Evolutionary conservation across 2,888 invertebrate species (phyloP).

Genomic region (Urechis unicinctus): DNA sequence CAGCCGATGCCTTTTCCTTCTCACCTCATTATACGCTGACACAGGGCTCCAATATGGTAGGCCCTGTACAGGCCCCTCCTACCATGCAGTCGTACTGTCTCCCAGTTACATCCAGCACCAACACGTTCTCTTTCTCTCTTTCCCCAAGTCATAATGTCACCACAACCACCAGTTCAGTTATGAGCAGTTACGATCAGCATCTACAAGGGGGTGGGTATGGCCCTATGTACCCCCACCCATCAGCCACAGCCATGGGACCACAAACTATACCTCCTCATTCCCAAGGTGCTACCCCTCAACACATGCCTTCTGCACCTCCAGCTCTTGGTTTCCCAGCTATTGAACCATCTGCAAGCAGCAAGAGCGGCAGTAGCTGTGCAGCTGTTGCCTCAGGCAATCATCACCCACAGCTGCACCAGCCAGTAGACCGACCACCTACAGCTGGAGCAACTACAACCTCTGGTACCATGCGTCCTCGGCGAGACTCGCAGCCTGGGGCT

Average conservation of each 20-base stretch:
- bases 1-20: neutral
- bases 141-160: neutral
- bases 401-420: neutral
- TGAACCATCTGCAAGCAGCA: neutral
- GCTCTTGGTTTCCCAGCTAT: conserved; percentile 1
- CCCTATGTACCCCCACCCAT: no score
- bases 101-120: neutral
- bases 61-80: neutral
- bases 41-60: no score
- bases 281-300: neutral
- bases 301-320: neutral
- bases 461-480: no score
- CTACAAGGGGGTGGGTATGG: no score
- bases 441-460: no score
- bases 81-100: neutral
- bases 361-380: neutral
- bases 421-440: no score
- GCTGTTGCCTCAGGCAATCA: neutral
- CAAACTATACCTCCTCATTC: no score
- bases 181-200: no score
- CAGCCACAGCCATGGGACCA: no score
- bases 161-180: neutral
- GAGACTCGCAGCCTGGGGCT: no score
- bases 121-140: conserved; percentile 2
- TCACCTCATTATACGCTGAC: no score